Evolutionary conservation across 2,797 vertebrate genomes (phyloP).

Genomic region (Dermochelys coriacea): DNA sequence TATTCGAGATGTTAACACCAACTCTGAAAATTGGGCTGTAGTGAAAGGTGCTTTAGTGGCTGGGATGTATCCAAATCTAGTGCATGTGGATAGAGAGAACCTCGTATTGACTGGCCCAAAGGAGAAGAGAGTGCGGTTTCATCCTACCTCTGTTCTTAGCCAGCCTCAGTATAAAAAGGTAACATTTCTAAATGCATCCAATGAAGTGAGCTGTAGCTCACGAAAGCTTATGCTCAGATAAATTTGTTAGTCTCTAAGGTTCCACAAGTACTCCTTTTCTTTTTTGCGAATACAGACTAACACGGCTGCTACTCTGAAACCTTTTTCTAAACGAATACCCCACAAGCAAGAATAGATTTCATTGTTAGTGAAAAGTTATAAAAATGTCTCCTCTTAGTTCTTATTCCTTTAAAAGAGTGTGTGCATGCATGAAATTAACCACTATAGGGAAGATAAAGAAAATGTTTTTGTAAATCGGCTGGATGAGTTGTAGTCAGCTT

Average conservation of each 20-base stretch:
- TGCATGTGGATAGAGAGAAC: constrained; percentile 86
- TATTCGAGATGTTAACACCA: constrained; percentile 93
- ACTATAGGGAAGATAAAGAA: neutral
- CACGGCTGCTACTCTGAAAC: too few species aligned
- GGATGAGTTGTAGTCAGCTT: neutral
- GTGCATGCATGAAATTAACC: neutral
- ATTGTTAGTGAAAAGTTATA: neutral
- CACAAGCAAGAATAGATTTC: neutral
- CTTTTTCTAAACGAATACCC: neutral
- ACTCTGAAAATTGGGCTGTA: constrained; percentile 97
- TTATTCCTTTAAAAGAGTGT: constrained; percentile 2
- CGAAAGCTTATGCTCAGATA: too few species aligned
- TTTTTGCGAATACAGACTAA: too few species aligned
- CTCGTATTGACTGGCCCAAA: constrained; percentile 82
- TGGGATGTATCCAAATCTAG: constrained; percentile 95
- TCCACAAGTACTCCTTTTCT: too few species aligned
- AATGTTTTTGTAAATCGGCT: neutral
- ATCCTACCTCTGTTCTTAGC: constrained; percentile 92
- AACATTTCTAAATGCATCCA: constrained; percentile 56
- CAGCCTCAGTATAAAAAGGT: constrained; percentile 91
- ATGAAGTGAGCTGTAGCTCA: too few species aligned
- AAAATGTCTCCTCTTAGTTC: neutral
- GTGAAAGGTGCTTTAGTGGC: constrained; percentile 95
- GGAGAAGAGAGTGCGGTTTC: constrained; percentile 92
- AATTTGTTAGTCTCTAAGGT: too few species aligned